Evolutionary conservation across 2,113 vertebrate species (phyloP), one percentile per base, ranked within the genome.

Genomic region (Menura novaehollandiae): DNA sequence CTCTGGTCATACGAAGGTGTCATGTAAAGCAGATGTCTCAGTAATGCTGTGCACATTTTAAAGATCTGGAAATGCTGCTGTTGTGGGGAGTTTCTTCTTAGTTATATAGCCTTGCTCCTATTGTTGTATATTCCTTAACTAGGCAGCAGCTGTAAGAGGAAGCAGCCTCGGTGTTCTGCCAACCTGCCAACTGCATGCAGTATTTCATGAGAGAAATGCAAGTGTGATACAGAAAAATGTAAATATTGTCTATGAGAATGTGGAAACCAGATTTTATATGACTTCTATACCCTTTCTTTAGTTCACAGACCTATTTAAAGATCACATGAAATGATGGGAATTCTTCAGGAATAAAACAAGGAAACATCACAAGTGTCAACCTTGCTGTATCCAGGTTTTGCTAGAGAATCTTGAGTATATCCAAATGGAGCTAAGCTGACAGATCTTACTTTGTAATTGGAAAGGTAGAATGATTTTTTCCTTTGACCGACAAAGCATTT

Each of bases 101-200:
- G 16, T 21, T 2, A 1, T 30, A 37, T 0, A 84, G 68, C 27
- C 18, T 47, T 56, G 72, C 19, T 92, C 28, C 52, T 79, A 15
- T 39, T 90, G 35, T 47, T 63, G 58, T 84, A 87, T 56, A 46
- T 60, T 86, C 52, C 68, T 89, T 93, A 93, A 87, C 83, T 35
- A 96, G 95, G 95, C 97, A 98, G 96, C 92, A 77, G 92, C 94
- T 94, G 75, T 64, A 88, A 92, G 66, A 86, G 93, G 90, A 97
- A 95, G 89, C 30, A 92, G 82, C 84, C 94, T 92, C 97, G 95
- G 83, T 49, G 13, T 43, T 90, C 72, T 91, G 90, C 73, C 86
- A 95, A 47, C 21, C 43, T 95, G 74, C 37, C 77, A 79, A 49
- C 51, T n/a, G 58, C 43, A 67, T 7, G 73, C 52, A 75, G 2